A percentile compares a stretch with the other conserved stretches of the same genome.
Conservation (phyloP, 2,888 invertebrate species). For the Apantesis nais region DNA sequence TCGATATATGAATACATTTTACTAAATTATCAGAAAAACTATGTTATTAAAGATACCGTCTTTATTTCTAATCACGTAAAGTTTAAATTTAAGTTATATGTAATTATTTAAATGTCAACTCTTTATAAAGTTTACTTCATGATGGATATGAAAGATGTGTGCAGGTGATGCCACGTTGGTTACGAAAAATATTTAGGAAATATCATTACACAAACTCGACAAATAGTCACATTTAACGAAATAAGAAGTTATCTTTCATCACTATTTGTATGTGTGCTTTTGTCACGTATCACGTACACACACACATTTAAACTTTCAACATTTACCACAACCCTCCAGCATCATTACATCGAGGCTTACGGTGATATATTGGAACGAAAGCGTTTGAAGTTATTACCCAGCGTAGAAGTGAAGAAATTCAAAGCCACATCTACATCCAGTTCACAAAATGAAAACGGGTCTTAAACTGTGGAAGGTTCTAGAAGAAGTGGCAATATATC, state of each 20-base stretch:
- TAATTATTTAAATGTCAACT: conserved; percentile 32
- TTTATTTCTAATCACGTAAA: neutral
- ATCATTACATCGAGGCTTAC: neutral
- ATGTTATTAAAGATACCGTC: conserved; percentile 4
- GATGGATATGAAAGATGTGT: conserved; percentile 5
- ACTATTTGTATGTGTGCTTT: neutral
- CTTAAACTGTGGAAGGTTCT: neutral
- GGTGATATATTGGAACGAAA: neutral
- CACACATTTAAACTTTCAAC: neutral
- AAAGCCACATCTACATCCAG: neutral
- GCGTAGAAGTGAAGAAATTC: neutral
- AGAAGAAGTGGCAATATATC: neutral
- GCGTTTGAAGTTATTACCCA: neutral
- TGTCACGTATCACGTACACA: neutral
- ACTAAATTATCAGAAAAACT: conserved; percentile 43
- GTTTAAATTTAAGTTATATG: neutral
- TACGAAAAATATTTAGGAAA: conserved; percentile 8
- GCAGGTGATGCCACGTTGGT: conserved; percentile 1
- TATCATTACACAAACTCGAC: neutral
- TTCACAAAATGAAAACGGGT: neutral
- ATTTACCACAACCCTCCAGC: neutral
- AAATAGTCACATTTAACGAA: neutral
- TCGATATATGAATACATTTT: conserved; percentile 48
- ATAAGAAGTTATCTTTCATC: neutral
- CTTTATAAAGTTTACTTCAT: conserved; percentile 10